Percentiles rank a stretch among this genome's conserved stretches.
These are phyloP conservation scores for Temnothorax nylanderi DNA, from an alignment of 1,140 invertebrate genomes.

Conservation along the genomic window DNA sequence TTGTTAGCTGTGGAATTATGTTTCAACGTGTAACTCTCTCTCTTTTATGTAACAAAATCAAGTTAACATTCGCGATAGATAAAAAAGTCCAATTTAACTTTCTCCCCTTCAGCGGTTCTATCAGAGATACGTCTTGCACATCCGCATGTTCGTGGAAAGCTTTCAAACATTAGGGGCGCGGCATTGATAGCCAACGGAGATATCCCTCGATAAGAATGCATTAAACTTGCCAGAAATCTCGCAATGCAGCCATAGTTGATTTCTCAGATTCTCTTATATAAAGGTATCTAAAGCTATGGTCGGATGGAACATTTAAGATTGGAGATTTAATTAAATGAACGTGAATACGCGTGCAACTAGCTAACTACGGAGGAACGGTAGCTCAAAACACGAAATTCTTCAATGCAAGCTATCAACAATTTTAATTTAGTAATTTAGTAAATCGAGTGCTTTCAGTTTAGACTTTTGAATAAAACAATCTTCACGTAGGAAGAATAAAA, in stretches of 20 bases:
- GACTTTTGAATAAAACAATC: background rate
- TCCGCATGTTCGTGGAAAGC: slow-evolving; percentile 17
- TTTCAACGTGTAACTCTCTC: background rate
- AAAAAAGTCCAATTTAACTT: slow-evolving; percentile 59
- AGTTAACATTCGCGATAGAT: background rate
- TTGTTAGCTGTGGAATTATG: background rate
- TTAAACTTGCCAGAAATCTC: slow-evolving; percentile 56
- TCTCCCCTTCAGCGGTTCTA: slow-evolving; percentile 49
- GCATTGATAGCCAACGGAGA: slow-evolving; percentile 57
- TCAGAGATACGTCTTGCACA: slow-evolving; percentile 50
- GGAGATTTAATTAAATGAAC: slow-evolving; percentile 26
- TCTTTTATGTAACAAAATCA: slow-evolving; percentile 13
- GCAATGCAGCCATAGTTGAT: slow-evolving; percentile 64
- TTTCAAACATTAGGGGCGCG: slow-evolving; percentile 31
- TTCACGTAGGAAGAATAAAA: background rate
- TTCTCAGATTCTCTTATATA: slow-evolving; percentile 67
- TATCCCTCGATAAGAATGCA: slow-evolving; percentile 65
- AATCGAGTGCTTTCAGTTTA: slow-evolving; percentile 4
- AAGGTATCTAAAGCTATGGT: slow-evolving; percentile 9
- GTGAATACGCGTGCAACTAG: background rate
- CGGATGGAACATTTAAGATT: background rate
- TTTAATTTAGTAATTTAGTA: slow-evolving; percentile 5
- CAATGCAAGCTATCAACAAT: background rate
- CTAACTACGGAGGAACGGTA: background rate
- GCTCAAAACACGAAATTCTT: background rate